Evolutionary conservation across 2,888 invertebrate species (phyloP).

Genomic region (Cinara cedri): DNA sequence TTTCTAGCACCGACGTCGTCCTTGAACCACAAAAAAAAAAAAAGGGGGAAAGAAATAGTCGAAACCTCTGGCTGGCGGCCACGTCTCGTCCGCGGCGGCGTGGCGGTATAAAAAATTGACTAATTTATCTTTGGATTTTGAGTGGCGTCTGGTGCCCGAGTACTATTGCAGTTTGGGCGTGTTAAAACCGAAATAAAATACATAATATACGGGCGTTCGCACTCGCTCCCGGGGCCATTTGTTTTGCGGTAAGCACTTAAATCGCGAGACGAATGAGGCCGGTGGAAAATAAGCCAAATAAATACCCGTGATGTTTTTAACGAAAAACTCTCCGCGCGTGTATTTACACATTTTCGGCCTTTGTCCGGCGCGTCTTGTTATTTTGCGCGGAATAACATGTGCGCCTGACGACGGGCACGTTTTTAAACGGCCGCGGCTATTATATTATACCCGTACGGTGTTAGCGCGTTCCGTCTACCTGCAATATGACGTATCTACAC

Average conservation of each 20-base stretch:
- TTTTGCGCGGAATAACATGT: not conserved
- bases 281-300: not conserved
- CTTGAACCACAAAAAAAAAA: not conserved
- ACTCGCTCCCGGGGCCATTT: constrained; percentile 2
- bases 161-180: not conserved
- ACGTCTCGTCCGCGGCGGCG: no score
- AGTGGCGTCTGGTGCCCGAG: no score
- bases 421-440: no score
- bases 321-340: constrained; percentile 9
- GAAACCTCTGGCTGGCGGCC: no score
- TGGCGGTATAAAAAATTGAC: not conserved
- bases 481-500: not conserved
- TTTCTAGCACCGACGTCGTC: no score
- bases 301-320: constrained; percentile 30
- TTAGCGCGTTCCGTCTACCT: not conserved
- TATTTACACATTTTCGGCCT: constrained; percentile 14
- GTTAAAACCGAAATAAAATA: not conserved
- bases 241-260: constrained; percentile 10
- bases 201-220: constrained; percentile 22
- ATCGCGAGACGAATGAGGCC: not conserved
- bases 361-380: not conserved
- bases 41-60: no score
- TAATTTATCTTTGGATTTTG: constrained; percentile 33
- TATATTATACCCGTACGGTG: no score
- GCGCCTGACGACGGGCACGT: not conserved